Evolutionary conservation across 2,888 invertebrate genomes (phyloP).

Genomic region (Nemotelus nigrinus): DNA sequence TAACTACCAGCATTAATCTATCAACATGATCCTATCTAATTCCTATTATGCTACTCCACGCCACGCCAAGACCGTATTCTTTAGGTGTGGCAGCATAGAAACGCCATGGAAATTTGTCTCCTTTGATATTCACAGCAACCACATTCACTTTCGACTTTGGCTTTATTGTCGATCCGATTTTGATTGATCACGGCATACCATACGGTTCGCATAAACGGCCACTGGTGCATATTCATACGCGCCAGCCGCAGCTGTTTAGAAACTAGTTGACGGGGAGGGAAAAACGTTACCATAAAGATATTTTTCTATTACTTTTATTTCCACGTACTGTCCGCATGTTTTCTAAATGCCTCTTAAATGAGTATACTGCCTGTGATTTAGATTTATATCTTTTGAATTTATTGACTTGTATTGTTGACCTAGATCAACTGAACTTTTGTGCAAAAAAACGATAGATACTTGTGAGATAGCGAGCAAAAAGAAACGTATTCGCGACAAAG

Average conservation of each 20-base stretch:
- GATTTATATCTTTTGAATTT: conserved; percentile 38
- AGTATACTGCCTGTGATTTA: neutral
- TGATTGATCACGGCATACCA: conserved; percentile 3
- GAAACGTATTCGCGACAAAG: neutral
- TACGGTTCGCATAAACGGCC: no score
- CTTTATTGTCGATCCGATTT: neutral
- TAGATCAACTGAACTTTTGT: conserved; percentile 24
- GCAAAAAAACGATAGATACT: neutral
- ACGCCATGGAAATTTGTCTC: no score
- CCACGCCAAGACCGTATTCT: no score
- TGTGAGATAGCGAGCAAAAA: neutral
- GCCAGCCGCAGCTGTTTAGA: no score
- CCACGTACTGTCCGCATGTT: neutral
- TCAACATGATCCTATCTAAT: no score
- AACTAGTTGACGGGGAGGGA: no score
- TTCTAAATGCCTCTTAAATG: conserved; percentile 20
- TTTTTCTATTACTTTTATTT: no score
- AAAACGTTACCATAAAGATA: no score
- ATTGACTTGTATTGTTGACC: conserved; percentile 39
- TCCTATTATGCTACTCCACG: no score
- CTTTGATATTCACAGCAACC: neutral
- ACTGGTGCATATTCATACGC: no score
- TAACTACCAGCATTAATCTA: no score
- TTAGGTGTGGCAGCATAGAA: no score
- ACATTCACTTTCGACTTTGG: conserved; percentile 11